These are phyloP conservation scores for Autographa gamma DNA, from an alignment of 2,888 invertebrate genomes.

Conservation along the genomic window DNA sequence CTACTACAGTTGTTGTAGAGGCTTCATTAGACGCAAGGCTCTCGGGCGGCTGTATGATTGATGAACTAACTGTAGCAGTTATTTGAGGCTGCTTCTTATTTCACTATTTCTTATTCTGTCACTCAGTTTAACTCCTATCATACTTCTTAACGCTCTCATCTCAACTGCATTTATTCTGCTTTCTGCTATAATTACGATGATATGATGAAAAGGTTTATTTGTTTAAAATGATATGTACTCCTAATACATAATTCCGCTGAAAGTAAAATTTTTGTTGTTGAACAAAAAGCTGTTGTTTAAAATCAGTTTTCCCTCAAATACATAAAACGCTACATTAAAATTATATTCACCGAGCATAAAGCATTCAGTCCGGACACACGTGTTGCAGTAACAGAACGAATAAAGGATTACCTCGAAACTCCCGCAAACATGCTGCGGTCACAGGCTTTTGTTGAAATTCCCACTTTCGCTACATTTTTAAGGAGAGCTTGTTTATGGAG, in stretches of 20 bases:
- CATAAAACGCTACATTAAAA: conserved; percentile 20
- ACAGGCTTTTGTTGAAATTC: conserved; percentile 37
- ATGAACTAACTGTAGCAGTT: conserved; percentile 32
- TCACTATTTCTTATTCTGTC: no score
- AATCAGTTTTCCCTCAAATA: background rate
- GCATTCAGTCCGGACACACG: conserved; percentile 39
- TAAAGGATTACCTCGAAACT: conserved; percentile 45
- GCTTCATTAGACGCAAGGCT: conserved; percentile 32
- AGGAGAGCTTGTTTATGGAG: conserved; percentile 44
- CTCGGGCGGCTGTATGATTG: conserved; percentile 30
- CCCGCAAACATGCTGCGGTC: conserved; percentile 36
- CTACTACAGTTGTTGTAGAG: conserved; percentile 10
- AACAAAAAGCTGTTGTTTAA: no score
- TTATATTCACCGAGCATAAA: conserved; percentile 35
- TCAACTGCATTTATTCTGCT: no score
- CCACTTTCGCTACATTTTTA: conserved; percentile 51
- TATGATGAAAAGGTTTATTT: no score
- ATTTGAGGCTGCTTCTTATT: conserved; percentile 31
- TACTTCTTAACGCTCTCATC: no score
- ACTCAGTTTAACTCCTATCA: no score
- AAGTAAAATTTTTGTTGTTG: no score
- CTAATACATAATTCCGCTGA: no score
- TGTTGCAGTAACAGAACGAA: conserved; percentile 45
- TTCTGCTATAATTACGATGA: no score
- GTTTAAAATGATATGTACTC: no score